phyloP scores from a whole-genome alignment of 53 echinoderm and acorn worm species.

The Holothuria scabra region DNA sequence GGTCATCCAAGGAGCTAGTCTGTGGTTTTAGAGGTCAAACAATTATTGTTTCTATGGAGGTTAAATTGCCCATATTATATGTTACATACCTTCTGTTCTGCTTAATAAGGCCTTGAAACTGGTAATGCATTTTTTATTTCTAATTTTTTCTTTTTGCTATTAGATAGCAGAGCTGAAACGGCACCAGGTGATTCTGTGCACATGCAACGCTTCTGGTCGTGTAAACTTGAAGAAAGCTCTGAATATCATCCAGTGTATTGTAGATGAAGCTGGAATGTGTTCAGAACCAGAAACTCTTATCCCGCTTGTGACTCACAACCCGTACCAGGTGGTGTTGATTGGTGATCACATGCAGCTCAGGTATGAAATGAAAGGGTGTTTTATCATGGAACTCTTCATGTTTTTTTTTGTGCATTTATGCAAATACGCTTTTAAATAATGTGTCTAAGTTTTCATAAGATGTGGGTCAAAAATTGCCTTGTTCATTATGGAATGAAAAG shows the following conservation, averaged over 20 bases:
- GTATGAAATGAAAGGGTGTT: conserved; percentile 31
- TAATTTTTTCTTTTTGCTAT: neutral
- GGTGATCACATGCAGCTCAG: conserved; percentile 97
- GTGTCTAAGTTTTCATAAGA: too few relatives aligned
- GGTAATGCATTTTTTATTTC: too few relatives aligned
- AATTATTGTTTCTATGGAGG: too few relatives aligned
- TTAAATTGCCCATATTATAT: too few relatives aligned
- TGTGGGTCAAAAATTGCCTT: too few relatives aligned
- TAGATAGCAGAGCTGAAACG: conserved; percentile 55
- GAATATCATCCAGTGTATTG: conserved; percentile 88
- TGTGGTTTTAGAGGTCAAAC: too few relatives aligned
- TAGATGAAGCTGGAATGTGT: conserved; percentile 99
- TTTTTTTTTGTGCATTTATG: neutral
- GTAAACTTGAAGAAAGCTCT: conserved; percentile 17
- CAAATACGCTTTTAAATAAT: neutral
- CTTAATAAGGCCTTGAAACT: too few relatives aligned
- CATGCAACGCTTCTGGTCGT: conserved; percentile 64
- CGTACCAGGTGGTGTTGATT: conserved; percentile 89
- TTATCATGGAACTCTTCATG: neutral
- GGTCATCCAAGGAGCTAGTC: too few relatives aligned
- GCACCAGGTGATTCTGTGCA: conserved; percentile 64
- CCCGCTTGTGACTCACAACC: conserved; percentile 80
- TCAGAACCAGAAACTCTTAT: conserved; percentile 92
- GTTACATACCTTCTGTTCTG: too few relatives aligned
- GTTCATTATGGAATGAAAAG: too few relatives aligned